Evolutionary conservation across 2,888 invertebrate genomes (phyloP).

Genomic region (Agonum fuliginosum): DNA sequence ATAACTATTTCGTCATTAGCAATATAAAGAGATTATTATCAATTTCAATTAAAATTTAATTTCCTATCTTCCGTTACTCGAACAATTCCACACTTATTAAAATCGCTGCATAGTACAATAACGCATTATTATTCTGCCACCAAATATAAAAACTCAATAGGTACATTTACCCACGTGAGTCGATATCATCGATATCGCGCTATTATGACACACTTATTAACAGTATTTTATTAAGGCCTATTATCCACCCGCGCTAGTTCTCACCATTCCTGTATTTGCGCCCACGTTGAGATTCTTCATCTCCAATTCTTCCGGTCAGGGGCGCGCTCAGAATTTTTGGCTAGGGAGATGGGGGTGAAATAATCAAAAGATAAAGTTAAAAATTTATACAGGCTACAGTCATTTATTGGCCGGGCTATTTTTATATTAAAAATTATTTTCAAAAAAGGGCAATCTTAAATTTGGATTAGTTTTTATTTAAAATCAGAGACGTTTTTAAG

Average conservation of each 20-base stretch:
- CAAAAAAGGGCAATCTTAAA: no score
- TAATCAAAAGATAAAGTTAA: no score
- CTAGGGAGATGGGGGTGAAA: no score
- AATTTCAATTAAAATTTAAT: slow-evolving; percentile 33
- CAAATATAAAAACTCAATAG: slow-evolving; percentile 7
- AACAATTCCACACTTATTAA: slow-evolving; percentile 11
- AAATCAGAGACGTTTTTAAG: no score
- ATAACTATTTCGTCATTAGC: slow-evolving; percentile 17
- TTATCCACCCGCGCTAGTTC: slow-evolving; percentile 31
- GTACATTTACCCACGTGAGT: slow-evolving; percentile 28
- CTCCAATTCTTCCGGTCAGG: slow-evolving; percentile 19
- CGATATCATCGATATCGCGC: slow-evolving; percentile 32
- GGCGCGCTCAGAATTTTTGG: no score
- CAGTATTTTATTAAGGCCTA: slow-evolving; percentile 21
- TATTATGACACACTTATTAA: slow-evolving; percentile 41
- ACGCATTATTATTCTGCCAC: slow-evolving; percentile 31
- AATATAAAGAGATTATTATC: slow-evolving; percentile 3
- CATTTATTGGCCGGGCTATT: no score
- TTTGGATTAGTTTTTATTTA: no score
- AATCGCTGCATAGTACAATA: slow-evolving; percentile 31
- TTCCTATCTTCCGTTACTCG: slow-evolving; percentile 6
- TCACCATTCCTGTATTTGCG: slow-evolving; percentile 1
- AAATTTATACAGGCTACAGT: no score
- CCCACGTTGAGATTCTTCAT: slow-evolving; percentile 30
- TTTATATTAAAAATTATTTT: no score